These are phyloP conservation scores for Acanthisitta chloris DNA, from an alignment of 2,113 vertebrate genomes.

Conservation along the genomic window DNA sequence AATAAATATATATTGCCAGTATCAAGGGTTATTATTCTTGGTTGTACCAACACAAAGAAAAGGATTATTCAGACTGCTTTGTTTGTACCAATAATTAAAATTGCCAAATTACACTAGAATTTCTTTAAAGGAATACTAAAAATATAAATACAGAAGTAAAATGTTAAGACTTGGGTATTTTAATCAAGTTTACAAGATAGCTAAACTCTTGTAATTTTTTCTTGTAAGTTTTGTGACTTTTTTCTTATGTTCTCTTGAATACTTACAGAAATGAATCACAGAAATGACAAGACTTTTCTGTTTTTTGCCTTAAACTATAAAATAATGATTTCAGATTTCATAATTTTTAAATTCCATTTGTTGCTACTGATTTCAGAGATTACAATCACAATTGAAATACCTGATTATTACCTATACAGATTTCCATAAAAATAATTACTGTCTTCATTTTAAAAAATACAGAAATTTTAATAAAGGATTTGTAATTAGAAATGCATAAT, in stretches of 20 bases:
- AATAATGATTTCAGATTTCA: neutral
- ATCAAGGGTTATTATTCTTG: neutral
- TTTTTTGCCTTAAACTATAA: neutral
- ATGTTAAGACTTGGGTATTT: neutral
- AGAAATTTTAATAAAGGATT: neutral
- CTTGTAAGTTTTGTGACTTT: neutral
- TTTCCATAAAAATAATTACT: neutral
- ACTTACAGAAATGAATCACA: neutral
- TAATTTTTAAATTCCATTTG: neutral
- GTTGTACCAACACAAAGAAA: neutral
- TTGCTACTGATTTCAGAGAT: neutral
- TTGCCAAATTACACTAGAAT: neutral
- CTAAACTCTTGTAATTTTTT: neutral
- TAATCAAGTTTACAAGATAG: neutral
- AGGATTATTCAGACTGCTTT: neutral
- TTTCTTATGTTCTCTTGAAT: neutral
- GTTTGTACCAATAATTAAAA: neutral
- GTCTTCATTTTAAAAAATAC: neutral
- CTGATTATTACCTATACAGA: neutral
- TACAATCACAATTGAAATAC: neutral
- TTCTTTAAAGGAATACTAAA: neutral
- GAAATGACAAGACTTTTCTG: neutral
- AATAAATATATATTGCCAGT: neutral
- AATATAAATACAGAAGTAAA: neutral
- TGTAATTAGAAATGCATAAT: neutral